These are phyloP conservation scores for Apodemia duryi DNA, from an alignment of 2,888 invertebrate genomes.

Conservation along the genomic window DNA sequence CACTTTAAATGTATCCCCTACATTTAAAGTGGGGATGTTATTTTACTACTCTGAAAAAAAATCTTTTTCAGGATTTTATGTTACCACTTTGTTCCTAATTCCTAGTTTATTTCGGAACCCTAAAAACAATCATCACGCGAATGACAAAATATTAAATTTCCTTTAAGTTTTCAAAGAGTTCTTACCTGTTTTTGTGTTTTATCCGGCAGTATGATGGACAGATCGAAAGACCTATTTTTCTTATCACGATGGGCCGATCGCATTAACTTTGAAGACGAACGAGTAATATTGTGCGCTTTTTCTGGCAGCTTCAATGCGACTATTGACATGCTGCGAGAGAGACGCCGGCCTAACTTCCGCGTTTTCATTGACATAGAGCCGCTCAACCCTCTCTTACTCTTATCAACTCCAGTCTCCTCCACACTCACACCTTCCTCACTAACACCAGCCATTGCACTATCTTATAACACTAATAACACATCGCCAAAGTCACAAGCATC, in stretches of 20 bases:
- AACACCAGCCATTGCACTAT: slow-evolving; percentile 67
- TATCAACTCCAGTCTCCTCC: slow-evolving; percentile 44
- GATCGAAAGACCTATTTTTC: slow-evolving; percentile 78
- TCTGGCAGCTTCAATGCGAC: slow-evolving; percentile 77
- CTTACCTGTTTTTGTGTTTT: slow-evolving; percentile 82
- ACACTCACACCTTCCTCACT: slow-evolving; percentile 44
- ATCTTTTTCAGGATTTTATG: too few relatives aligned
- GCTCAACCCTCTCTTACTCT: slow-evolving; percentile 58
- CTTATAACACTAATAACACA: slow-evolving; percentile 41
- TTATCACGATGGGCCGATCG: slow-evolving; percentile 78
- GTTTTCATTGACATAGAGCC: slow-evolving; percentile 73
- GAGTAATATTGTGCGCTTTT: slow-evolving; percentile 80
- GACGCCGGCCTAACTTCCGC: slow-evolving; percentile 71
- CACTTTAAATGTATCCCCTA: too few relatives aligned
- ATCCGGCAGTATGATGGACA: slow-evolving; percentile 82
- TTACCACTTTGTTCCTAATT: too few relatives aligned
- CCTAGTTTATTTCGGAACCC: too few relatives aligned
- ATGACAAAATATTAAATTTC: too few relatives aligned
- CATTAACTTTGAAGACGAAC: slow-evolving; percentile 79
- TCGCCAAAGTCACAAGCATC: slow-evolving; percentile 42
- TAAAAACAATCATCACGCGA: too few relatives aligned
- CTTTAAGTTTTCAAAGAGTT: slow-evolving; percentile 23
- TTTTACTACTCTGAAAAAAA: too few relatives aligned
- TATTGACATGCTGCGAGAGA: slow-evolving; percentile 78
- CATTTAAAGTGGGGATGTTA: too few relatives aligned